These are phyloP conservation scores for Ginglymostoma cirratum DNA, from an alignment of 2,113 vertebrate species.

Conservation along the genomic window DNA sequence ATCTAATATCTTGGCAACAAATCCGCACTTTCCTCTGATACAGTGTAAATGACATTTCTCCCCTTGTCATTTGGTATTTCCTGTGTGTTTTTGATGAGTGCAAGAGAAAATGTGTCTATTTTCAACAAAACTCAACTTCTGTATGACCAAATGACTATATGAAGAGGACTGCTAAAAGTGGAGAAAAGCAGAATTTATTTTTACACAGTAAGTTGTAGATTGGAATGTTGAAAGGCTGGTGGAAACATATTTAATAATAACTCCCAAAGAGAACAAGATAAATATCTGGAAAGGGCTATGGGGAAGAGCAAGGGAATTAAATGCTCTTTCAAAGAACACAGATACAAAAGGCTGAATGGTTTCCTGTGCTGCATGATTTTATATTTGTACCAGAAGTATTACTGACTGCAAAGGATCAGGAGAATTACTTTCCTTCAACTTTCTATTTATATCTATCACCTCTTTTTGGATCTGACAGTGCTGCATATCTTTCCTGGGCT, in stretches of 20 bases:
- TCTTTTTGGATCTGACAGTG: not conserved
- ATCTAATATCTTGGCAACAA: too few relatives aligned
- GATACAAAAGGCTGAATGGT: not conserved
- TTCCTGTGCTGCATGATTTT: not conserved
- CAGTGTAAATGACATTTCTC: too few relatives aligned
- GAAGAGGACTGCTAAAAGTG: too few relatives aligned
- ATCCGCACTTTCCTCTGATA: too few relatives aligned
- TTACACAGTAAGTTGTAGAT: not conserved
- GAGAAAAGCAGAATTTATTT: not conserved
- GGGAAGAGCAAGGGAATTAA: not conserved
- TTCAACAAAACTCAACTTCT: too few relatives aligned
- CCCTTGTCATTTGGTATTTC: too few relatives aligned
- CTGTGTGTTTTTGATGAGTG: too few relatives aligned
- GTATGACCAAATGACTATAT: too few relatives aligned
- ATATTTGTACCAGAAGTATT: not conserved
- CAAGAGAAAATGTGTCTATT: too few relatives aligned
- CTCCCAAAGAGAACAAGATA: not conserved
- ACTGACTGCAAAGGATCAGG: not conserved
- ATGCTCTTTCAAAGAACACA: not conserved
- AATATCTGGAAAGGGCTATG: not conserved
- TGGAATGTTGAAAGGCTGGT: not conserved
- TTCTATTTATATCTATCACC: not conserved
- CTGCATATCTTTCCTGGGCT: not conserved
- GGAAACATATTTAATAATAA: not conserved
- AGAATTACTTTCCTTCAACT: not conserved